A percentile compares a stretch with the other conserved stretches of the same genome.
Conservation (phyloP, 2,113 vertebrate species). For the Cyanistes caeruleus region DNA sequence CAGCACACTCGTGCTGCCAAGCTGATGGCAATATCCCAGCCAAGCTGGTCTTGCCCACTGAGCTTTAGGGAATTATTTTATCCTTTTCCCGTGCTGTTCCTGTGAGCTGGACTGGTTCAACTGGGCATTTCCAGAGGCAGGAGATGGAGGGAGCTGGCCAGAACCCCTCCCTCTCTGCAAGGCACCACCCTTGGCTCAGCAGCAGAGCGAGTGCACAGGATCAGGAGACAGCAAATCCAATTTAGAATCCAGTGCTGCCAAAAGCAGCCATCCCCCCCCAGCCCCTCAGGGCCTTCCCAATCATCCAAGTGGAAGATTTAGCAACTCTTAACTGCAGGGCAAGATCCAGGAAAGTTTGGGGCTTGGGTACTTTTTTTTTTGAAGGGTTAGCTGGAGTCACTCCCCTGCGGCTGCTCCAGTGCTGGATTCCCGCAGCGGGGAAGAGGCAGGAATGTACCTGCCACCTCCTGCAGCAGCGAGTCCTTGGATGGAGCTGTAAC, state of each 20-base stretch:
- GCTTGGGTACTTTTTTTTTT: neutral
- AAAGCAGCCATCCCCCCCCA: neutral
- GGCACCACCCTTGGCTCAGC: neutral
- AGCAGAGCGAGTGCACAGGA: rapidly evolving
- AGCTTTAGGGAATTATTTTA: neutral
- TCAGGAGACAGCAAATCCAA: neutral
- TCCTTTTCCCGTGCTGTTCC: rapidly evolving
- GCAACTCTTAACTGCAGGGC: neutral
- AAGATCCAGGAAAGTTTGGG: neutral
- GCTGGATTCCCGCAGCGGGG: neutral
- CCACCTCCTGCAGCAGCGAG: slow-evolving; percentile 43
- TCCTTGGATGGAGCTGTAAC: neutral
- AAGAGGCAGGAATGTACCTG: slow-evolving; percentile 58
- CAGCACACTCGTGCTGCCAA: neutral
- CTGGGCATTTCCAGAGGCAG: neutral
- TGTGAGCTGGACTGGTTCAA: neutral
- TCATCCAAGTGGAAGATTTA: neutral
- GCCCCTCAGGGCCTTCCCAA: neutral
- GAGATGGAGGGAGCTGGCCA: neutral
- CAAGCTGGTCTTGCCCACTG: neutral
- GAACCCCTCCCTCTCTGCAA: neutral
- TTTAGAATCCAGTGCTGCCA: neutral
- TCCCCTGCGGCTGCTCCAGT: neutral
- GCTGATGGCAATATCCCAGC: neutral
- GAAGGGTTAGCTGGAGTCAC: slow-evolving; percentile 1